Percentiles rank a stretch among this genome's conserved stretches.
These are phyloP conservation scores for Thalassophryne amazonica DNA, from an alignment of 2,797 vertebrate species.

Conservation along the genomic window DNA sequence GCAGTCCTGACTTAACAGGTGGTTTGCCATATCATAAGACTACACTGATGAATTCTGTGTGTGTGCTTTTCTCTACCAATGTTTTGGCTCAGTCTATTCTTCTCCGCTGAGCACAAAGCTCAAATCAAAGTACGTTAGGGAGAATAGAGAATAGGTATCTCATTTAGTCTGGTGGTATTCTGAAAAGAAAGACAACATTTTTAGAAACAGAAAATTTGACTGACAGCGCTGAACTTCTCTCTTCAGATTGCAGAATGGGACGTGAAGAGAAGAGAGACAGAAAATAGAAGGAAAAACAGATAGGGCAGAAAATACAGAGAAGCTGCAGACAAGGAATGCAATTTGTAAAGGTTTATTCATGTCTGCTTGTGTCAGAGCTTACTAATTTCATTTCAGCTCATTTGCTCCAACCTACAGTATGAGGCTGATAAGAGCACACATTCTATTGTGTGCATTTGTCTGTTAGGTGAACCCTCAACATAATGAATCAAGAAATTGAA, in stretches of 20 bases:
- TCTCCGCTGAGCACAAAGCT: constrained; percentile 29
- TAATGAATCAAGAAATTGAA: too few species aligned
- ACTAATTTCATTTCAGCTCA: constrained; percentile 5
- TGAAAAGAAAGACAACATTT: constrained; percentile 52
- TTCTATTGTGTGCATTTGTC: too few species aligned
- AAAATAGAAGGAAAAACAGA: constrained; percentile 8
- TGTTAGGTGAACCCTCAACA: too few species aligned
- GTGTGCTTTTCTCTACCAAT: constrained; percentile 1
- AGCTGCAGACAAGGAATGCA: constrained; percentile 5
- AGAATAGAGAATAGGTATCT: constrained; percentile 45
- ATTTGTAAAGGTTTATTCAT: constrained; percentile 6
- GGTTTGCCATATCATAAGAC: constrained; percentile 30
- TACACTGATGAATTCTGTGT: constrained; percentile 12
- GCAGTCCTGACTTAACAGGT: constrained; percentile 18
- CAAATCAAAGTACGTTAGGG: constrained; percentile 36
- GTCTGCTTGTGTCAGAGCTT: constrained; percentile 4
- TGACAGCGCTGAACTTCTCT: constrained; percentile 55
- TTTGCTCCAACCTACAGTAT: too few species aligned
- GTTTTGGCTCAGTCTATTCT: constrained; percentile 18
- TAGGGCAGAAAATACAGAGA: constrained; percentile 1
- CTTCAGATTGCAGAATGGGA: constrained; percentile 43
- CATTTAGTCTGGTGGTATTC: constrained; percentile 46
- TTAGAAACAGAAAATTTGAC: constrained; percentile 45
- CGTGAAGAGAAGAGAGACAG: constrained; percentile 6
- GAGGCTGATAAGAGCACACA: too few species aligned